Evolutionary conservation across 2,797 vertebrate genomes (phyloP), one percentile per base, ranked within the genome.

Genomic region (Ptychobarbus kaznakovi): DNA sequence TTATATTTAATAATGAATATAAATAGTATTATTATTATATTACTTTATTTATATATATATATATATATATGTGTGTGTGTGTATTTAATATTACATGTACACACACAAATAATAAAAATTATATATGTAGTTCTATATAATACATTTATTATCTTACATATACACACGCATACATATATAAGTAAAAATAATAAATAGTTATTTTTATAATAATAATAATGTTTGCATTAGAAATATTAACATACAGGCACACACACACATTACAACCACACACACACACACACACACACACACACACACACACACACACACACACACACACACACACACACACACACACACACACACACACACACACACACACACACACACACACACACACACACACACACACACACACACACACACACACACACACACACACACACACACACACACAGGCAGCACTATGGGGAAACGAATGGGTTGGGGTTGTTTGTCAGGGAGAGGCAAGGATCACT

Each of bases 401-500:
- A 51, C 80, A 86, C 61, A 86, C 16, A 89, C 80, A 89, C 86
- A 10, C 3, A 32, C 49, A 56, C 32, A 61, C 77, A 86, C 65
- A 86, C 16, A 89, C 81, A 89, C 87, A 10, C 61, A 87, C 18
- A 90, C 80, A 90, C 86, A 91, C 40, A 73, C 32, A 28, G n/a
- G 32, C 76, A 82, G 51, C 16, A 5, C 51, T 61, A 61, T 70
- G 20, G 25, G 32, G 44, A 74, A 42, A 66, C 25, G 61, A 73
- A 72, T 15, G 65, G 44, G 63, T 63, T 66, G 3, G 35, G 46
- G 49, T 86, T 86, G 85, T 86, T 86, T 86, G 78, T 88, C 78
- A 61, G 49, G 79, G 84, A 91, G 88, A 82, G 38, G 91, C 66
- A 93, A 11, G 70, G 90, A 91, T 95, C 74, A 49, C 89, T 88